phyloP scores from a whole-genome alignment of 2,888 invertebrate species.

The Drepana falcataria region DNA sequence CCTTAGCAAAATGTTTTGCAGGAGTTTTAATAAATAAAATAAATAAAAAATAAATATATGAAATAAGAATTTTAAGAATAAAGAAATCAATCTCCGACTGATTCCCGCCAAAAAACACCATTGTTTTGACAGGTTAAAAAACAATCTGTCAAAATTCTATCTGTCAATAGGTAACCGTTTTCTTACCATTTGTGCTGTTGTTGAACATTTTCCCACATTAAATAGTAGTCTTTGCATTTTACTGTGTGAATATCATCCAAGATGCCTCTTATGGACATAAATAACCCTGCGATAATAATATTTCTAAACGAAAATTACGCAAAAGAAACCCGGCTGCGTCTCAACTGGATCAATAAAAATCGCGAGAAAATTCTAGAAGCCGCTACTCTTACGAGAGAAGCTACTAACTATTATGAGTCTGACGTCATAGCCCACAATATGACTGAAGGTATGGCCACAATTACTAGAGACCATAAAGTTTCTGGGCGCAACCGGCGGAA shows the following conservation, averaged over 20 bases:
- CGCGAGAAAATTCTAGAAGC: slow-evolving; percentile 34
- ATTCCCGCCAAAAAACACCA: too few species aligned
- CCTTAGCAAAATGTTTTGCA: too few species aligned
- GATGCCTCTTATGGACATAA: slow-evolving; percentile 44
- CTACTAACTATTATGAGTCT: slow-evolving; percentile 40
- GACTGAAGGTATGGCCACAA: slow-evolving; percentile 36
- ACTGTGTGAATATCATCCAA: slow-evolving; percentile 8
- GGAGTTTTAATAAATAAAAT: too few species aligned
- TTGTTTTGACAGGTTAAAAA: too few species aligned
- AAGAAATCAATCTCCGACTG: too few species aligned
- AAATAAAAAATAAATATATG: too few species aligned
- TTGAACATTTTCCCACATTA: too few species aligned
- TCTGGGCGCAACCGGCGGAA: slow-evolving; percentile 33
- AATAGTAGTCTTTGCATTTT: not conserved
- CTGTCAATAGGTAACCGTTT: too few species aligned
- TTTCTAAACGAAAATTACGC: slow-evolving; percentile 46
- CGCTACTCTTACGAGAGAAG: slow-evolving; percentile 36
- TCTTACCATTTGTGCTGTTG: too few species aligned
- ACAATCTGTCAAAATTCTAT: too few species aligned
- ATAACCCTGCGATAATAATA: slow-evolving; percentile 40
- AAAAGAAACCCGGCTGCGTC: slow-evolving; percentile 39
- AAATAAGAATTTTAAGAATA: too few species aligned
- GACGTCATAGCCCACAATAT: slow-evolving; percentile 43
- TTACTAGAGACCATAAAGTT: slow-evolving; percentile 36
- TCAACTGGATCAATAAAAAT: slow-evolving; percentile 43